A percentile compares a stretch with the other conserved stretches of the same genome.
Evolutionary conservation across 2,113 vertebrate genomes (phyloP).

Genomic region (Sporophila hypoxantha): DNA sequence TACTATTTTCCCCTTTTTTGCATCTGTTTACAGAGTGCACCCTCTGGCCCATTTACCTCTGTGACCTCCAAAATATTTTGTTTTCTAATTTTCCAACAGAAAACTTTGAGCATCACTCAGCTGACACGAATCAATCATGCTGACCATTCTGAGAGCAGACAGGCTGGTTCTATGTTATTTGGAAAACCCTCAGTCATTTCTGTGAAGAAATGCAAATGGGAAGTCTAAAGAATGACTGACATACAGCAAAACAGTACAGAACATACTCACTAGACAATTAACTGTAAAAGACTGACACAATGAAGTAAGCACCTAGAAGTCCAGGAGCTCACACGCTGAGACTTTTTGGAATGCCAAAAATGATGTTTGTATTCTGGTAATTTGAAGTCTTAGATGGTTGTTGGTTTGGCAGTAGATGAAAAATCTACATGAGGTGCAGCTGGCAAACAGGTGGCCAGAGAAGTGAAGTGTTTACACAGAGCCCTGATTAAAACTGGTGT

Average conservation of each 20-base stretch:
- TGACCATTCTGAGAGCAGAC: not conserved
- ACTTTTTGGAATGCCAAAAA: not conserved
- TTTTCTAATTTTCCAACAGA: not conserved
- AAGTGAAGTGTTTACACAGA: not conserved
- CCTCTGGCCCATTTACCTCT: not conserved
- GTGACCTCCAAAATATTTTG: not conserved
- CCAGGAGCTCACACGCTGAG: not conserved
- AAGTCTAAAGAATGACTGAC: not conserved
- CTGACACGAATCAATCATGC: fast-evolving
- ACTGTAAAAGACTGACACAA: not conserved
- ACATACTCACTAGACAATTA: not conserved
- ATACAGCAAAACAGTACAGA: not conserved
- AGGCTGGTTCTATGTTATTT: not conserved
- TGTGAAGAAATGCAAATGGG: not conserved
- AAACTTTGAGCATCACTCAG: not conserved
- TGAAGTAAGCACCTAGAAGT: not conserved
- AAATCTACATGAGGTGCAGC: not conserved
- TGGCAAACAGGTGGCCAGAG: not conserved
- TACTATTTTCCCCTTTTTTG: not conserved
- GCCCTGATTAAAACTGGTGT: not conserved
- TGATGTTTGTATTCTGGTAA: not conserved
- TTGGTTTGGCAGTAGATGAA: not conserved
- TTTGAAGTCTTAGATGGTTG: not conserved
- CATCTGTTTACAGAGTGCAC: not conserved
- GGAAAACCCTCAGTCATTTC: not conserved